Evolutionary conservation across 2,113 vertebrate genomes (phyloP).

Genomic region (Cyanistes caeruleus): DNA sequence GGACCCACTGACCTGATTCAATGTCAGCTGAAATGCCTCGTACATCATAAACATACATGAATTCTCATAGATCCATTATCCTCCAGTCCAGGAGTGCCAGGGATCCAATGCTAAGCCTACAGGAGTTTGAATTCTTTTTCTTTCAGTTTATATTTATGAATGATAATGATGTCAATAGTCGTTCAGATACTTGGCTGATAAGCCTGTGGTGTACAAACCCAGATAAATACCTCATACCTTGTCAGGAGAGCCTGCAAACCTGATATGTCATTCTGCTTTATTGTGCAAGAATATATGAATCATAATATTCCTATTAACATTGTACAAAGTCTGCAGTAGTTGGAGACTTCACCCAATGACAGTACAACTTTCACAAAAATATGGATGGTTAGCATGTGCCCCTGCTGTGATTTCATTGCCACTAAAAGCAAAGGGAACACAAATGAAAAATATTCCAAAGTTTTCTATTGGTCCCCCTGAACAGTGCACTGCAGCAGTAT

Average conservation of each 20-base stretch:
- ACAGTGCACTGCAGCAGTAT: slow-evolving; percentile 42
- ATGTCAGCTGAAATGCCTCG: slow-evolving; percentile 73
- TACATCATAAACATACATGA: slow-evolving; percentile 72
- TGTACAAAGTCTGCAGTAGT: slow-evolving; percentile 51
- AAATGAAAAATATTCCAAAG: neutral
- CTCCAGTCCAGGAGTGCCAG: neutral
- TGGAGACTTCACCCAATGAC: slow-evolving; percentile 24
- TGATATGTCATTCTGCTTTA: slow-evolving; percentile 69
- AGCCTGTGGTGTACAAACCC: slow-evolving; percentile 26
- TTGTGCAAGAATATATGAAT: slow-evolving; percentile 69
- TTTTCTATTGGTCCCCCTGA: slow-evolving; percentile 51
- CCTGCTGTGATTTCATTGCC: slow-evolving; percentile 33
- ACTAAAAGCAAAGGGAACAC: neutral
- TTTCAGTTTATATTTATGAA: slow-evolving; percentile 51
- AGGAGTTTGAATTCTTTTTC: neutral
- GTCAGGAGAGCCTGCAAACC: slow-evolving; percentile 57
- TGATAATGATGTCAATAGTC: slow-evolving; percentile 56
- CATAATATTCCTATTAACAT: slow-evolving; percentile 64
- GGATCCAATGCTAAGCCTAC: neutral
- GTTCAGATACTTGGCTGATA: slow-evolving; percentile 58
- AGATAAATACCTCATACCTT: slow-evolving; percentile 67
- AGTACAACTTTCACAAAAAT: slow-evolving; percentile 30
- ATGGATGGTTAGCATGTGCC: slow-evolving; percentile 13
- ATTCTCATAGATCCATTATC: slow-evolving; percentile 62
- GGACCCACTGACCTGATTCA: slow-evolving; percentile 81